A percentile compares a stretch with the other conserved stretches of the same genome.
phyloP scores from a whole-genome alignment of 1,140 invertebrate genomes.

The Tribolium castaneum region DNA sequence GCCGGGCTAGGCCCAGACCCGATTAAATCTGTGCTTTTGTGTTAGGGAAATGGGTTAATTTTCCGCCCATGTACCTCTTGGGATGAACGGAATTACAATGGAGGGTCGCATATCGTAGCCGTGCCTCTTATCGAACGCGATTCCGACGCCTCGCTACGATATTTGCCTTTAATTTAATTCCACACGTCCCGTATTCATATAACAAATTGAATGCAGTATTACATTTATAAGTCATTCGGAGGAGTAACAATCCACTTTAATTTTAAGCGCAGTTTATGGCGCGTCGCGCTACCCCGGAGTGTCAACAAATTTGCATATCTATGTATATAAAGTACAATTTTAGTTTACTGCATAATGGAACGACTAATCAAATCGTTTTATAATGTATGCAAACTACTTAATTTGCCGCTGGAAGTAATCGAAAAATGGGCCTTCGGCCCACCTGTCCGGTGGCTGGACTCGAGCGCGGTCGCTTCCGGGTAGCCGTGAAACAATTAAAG shows the following conservation, averaged over 20 bases:
- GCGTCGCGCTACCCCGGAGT: conserved; percentile 26
- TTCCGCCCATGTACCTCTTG: conserved; percentile 57
- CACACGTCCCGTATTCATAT: conserved; percentile 45
- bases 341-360: conserved; percentile 41
- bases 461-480: neutral
- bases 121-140: conserved; percentile 43
- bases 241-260: conserved; percentile 49
- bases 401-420: conserved; percentile 32
- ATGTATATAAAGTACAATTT: conserved; percentile 49
- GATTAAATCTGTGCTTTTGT: conserved; percentile 59
- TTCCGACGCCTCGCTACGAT: conserved; percentile 44
- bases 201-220: conserved; percentile 51
- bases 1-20: conserved; percentile 43
- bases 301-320: conserved; percentile 49
- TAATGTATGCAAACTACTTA: conserved; percentile 46
- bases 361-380: conserved; percentile 39
- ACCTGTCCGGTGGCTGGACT: neutral
- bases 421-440: neutral
- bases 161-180: conserved; percentile 54
- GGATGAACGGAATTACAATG: conserved; percentile 58
- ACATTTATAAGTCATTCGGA: conserved; percentile 48
- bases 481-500: neutral
- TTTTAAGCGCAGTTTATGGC: conserved; percentile 37
- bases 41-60: conserved; percentile 59
- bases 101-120: conserved; percentile 42